These are phyloP conservation scores for Meiosimyza decipiens DNA, from an alignment of 2,888 invertebrate species.

Conservation along the genomic window DNA sequence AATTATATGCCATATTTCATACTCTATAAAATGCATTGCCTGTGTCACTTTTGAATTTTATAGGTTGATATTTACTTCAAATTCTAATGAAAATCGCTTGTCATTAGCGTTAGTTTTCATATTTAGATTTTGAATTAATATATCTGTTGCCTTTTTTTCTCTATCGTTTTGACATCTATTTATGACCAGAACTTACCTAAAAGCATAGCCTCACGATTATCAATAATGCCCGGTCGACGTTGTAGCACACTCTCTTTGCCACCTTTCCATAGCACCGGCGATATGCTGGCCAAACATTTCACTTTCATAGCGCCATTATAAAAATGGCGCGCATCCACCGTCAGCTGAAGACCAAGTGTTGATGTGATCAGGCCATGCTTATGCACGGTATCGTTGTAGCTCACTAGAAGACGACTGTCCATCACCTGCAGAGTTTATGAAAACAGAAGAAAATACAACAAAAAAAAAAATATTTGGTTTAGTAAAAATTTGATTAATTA, in stretches of 20 bases:
- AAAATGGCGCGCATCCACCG: conserved; percentile 70
- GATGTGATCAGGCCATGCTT: conserved; percentile 72
- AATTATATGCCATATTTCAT: too few relatives aligned
- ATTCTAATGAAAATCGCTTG: too few relatives aligned
- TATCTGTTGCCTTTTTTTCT: too few relatives aligned
- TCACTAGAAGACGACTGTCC: conserved; percentile 68
- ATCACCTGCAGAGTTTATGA: conserved; percentile 65
- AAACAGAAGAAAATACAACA: conserved; percentile 27
- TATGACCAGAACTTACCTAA: conserved; percentile 69
- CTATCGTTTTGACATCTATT: too few relatives aligned
- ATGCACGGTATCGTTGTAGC: conserved; percentile 70
- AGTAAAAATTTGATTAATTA: conserved; percentile 7
- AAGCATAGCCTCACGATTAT: conserved; percentile 73
- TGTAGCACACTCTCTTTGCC: conserved; percentile 72
- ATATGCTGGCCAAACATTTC: conserved; percentile 73
- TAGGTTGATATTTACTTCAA: too few relatives aligned
- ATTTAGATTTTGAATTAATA: too few relatives aligned
- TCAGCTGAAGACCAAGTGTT: conserved; percentile 71
- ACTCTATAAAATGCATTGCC: too few relatives aligned
- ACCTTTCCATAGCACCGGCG: conserved; percentile 72
- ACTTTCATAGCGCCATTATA: conserved; percentile 72
- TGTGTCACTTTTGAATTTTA: too few relatives aligned
- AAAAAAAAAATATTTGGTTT: conserved; percentile 3
- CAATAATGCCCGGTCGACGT: conserved; percentile 70
- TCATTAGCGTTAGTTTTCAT: too few relatives aligned